A percentile compares a stretch with the other conserved stretches of the same genome.
Evolutionary conservation across 2,888 invertebrate species (phyloP).

Genomic region (Drosophila prolongata): DNA sequence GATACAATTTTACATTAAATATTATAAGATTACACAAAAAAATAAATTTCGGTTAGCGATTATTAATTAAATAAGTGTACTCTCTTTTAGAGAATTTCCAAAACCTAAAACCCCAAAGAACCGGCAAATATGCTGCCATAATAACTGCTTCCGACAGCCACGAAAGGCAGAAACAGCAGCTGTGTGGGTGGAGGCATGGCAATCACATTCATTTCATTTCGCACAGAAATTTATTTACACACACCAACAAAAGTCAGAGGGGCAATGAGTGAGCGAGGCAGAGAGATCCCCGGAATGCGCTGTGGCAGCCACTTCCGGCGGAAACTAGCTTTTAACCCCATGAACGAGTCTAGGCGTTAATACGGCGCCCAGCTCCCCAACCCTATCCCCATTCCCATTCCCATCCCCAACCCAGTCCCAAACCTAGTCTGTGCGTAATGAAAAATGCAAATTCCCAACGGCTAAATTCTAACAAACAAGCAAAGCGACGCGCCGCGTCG

Average conservation of each 20-base stretch:
- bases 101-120: constrained; percentile 46
- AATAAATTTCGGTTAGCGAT: neutral
- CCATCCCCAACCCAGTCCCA: constrained; percentile 1
- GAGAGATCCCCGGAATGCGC: constrained; percentile 50
- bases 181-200: constrained; percentile 47
- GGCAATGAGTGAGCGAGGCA: neutral
- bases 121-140: constrained; percentile 72
- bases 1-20: neutral
- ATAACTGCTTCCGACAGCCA: constrained; percentile 73
- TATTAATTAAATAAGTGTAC: neutral
- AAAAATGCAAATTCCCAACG: constrained; percentile 83
- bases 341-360: constrained; percentile 77
- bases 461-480: constrained; percentile 83
- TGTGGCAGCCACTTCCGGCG: constrained; percentile 79
- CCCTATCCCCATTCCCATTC: constrained; percentile 13
- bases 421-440: constrained; percentile 71
- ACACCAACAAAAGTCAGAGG: constrained; percentile 35
- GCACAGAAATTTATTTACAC: constrained; percentile 79
- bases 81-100: constrained; percentile 31
- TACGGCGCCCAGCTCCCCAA: constrained; percentile 62
- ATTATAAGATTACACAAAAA: too few species aligned
- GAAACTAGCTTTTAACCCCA: constrained; percentile 81
- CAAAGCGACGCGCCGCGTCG: constrained; percentile 73
- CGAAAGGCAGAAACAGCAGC: constrained; percentile 14
- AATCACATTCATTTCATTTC: constrained; percentile 81